Percentiles rank a stretch among this genome's conserved stretches.
Evolutionary conservation across 2,113 vertebrate genomes (phyloP).

Genomic region (Microcebus tavaratra): DNA sequence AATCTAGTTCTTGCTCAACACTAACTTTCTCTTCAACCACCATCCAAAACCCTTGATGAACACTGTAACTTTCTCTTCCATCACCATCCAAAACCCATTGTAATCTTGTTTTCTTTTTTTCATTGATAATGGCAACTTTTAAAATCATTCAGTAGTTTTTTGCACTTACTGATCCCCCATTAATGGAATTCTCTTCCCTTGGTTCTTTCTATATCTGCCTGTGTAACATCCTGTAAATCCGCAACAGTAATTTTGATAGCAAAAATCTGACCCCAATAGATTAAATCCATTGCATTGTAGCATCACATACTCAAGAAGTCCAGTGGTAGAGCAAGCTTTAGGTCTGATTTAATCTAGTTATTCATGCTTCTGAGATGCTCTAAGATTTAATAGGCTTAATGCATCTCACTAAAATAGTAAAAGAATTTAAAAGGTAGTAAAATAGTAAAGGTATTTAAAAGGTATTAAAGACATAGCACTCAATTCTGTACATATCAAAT

Average conservation of each 20-base stretch:
- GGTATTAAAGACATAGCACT: not conserved
- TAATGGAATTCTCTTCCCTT: not conserved
- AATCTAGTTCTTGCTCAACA: not conserved
- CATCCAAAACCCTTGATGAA: not conserved
- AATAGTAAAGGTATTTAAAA: no score
- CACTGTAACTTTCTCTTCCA: not conserved
- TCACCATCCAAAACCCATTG: not conserved
- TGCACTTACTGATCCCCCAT: not conserved
- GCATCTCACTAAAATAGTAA: not conserved
- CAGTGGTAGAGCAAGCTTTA: not conserved
- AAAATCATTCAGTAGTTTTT: not conserved
- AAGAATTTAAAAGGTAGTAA: not conserved
- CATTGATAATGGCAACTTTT: not conserved
- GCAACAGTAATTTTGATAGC: not conserved
- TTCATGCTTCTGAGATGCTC: not conserved
- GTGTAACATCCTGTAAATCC: not conserved
- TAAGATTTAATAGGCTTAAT: not conserved
- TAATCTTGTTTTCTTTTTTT: not conserved
- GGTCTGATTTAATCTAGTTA: not conserved
- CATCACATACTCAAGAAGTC: not conserved
- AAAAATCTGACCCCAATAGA: not conserved
- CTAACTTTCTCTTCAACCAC: no score
- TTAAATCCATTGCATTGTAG: not conserved
- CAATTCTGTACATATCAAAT: not conserved
- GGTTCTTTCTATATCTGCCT: not conserved